Conservation (phyloP, 2,113 vertebrate genomes). For the Hassar affinis region DNA sequence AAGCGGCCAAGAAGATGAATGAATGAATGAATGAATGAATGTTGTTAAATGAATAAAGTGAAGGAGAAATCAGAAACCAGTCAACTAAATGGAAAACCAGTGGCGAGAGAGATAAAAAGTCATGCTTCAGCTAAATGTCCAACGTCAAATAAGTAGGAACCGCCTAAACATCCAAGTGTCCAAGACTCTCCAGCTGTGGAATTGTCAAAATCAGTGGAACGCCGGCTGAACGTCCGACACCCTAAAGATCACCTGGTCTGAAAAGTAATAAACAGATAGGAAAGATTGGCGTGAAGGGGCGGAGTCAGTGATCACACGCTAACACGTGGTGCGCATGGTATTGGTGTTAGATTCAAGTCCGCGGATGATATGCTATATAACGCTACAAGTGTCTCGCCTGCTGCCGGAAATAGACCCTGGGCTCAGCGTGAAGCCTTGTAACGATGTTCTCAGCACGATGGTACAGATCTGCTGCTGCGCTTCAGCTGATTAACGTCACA, state of each 20-base stretch:
- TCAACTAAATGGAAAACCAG: background rate
- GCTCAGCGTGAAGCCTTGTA: constrained; percentile 24
- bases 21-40: too few species aligned
- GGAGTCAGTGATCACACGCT: background rate
- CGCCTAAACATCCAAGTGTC: background rate
- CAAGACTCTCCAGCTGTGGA: too few species aligned
- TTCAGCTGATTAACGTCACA: background rate
- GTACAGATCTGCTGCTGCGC: background rate
- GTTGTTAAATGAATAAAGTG: too few species aligned
- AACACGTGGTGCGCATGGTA: background rate
- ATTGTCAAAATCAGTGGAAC: too few species aligned
- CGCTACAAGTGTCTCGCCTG: constrained; percentile 27
- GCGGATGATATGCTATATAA: background rate
- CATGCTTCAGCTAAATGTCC: background rate
- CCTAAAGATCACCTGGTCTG: too few species aligned
- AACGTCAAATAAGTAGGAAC: background rate
- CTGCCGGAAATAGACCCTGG: constrained; percentile 14
- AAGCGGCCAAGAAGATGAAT: too few species aligned
- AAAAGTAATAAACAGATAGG: background rate
- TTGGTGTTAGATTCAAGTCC: background rate
- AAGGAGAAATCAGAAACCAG: too few species aligned
- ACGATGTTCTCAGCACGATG: constrained; percentile 7
- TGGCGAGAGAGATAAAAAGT: background rate
- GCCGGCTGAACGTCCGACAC: too few species aligned
- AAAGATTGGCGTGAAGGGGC: background rate